phyloP scores from a whole-genome alignment of 2,113 vertebrate genomes.

The Antigone vipio region DNA sequence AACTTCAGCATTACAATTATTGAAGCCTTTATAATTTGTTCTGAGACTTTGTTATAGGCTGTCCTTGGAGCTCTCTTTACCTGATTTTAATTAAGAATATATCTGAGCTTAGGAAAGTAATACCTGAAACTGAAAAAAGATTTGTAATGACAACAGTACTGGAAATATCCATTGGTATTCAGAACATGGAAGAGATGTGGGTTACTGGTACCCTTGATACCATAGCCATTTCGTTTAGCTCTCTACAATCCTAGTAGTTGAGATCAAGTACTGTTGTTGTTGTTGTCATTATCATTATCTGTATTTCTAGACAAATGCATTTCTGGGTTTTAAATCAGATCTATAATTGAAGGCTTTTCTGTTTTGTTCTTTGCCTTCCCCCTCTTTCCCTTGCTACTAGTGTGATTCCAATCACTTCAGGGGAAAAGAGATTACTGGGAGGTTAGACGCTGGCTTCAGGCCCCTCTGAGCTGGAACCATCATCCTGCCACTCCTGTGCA shows the following conservation, averaged over 20 bases:
- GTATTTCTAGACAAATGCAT: background rate
- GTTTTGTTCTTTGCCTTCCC: background rate
- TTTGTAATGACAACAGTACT: background rate
- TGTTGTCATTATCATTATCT: background rate
- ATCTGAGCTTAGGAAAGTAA: conserved; percentile 14
- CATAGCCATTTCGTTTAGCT: background rate
- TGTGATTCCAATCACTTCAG: background rate
- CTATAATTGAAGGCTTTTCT: background rate
- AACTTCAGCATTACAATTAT: background rate
- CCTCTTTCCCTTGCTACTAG: background rate
- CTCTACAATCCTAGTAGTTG: background rate
- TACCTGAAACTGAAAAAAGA: background rate
- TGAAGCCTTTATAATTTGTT: background rate
- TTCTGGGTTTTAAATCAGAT: background rate
- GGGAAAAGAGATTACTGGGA: background rate
- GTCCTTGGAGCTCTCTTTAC: conserved; percentile 3
- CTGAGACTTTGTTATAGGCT: background rate
- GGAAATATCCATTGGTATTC: conserved; percentile 13
- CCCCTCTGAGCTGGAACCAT: background rate
- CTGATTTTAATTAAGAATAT: conserved; percentile 35
- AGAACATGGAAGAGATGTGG: background rate
- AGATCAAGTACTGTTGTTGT: background rate
- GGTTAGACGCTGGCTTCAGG: background rate
- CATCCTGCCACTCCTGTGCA: background rate
- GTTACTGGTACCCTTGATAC: background rate